Conservation (phyloP, 2,888 invertebrate species). For the Malachius bipustulatus region DNA sequence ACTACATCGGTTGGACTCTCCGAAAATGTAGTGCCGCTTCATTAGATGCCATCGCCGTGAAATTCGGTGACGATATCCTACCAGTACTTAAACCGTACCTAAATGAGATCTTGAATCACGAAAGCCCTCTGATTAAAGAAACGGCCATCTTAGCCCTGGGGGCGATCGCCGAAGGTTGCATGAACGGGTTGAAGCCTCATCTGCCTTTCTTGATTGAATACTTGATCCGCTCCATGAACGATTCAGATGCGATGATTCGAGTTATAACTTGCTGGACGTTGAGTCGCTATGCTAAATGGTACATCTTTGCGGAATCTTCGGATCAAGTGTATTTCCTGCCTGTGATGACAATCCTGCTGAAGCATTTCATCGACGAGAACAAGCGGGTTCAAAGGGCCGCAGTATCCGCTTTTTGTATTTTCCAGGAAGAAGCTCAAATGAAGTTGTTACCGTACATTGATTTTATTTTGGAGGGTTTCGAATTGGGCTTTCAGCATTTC, state of each 20-base stretch:
- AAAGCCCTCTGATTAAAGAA: slow-evolving; percentile 92
- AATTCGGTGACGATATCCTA: slow-evolving; percentile 87
- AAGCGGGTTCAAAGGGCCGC: slow-evolving; percentile 69
- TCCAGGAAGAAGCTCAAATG: slow-evolving; percentile 65
- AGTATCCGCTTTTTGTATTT: slow-evolving; percentile 64
- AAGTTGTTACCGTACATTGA: slow-evolving; percentile 60
- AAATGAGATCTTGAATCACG: slow-evolving; percentile 88
- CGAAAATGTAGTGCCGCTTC: slow-evolving; percentile 98
- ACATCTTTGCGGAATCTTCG: slow-evolving; percentile 47
- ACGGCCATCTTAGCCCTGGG: slow-evolving; percentile 85
- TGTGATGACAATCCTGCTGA: slow-evolving; percentile 57
- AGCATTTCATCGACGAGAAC: slow-evolving; percentile 58
- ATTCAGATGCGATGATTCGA: slow-evolving; percentile 56
- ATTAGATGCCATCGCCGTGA: slow-evolving; percentile 89
- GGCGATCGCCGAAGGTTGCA: slow-evolving; percentile 41
- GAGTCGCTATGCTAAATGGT: slow-evolving; percentile 62
- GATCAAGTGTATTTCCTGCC: slow-evolving; percentile 48
- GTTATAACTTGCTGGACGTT: slow-evolving; percentile 73
- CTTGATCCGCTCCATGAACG: slow-evolving; percentile 51
- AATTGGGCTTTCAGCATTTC: slow-evolving; percentile 56
- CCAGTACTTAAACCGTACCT: slow-evolving; percentile 88
- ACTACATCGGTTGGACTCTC: slow-evolving; percentile 69
- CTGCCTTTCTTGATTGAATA: slow-evolving; percentile 57
- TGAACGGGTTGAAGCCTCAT: slow-evolving; percentile 56
- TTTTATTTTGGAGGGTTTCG: slow-evolving; percentile 57